Base-by-base conservation (phyloP, 2,113 vertebrate genomes). In the Campylomormyrus numenius region DNA sequence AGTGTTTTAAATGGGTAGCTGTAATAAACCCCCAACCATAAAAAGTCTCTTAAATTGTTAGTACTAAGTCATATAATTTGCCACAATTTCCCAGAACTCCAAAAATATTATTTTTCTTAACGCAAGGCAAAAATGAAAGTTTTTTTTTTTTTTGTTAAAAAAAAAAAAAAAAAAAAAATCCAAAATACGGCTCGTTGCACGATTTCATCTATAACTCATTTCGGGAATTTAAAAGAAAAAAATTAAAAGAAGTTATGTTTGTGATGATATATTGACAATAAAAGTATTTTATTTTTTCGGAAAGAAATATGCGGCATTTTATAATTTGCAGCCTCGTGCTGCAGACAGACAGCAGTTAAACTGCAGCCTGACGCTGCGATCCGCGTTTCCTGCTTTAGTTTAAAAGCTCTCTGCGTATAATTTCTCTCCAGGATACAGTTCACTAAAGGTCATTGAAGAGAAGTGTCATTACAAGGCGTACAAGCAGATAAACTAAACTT, bases 401-500 rank as follows among this genome's bases (percentile, higher is more conserved):
- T 31, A 31, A 70, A 70, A 13, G n/a, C 27, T 70, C 62, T 70
- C 62, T 70, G n/a, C 62, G 7, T 70, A 70, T 31, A 31, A 31
- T 70, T 39, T 80, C 74, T 80, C 35, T 80, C 31, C 74, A 42
- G 74, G 15, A 80, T 39, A 80, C 74, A 80, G 74, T 42, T 80
- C 31, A 80, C 74, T 80, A 85, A 85, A 85, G 39, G 83, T 85
- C 83, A 85, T 85, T 85, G 83, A 85, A 24, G 45, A 46, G 39
- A 46, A 85, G 50, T 35, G 85, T 53, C 85, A 53, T 56, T 53
- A 87, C 85, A 87, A 85, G 45, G 39, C 74, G 19, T 86, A 86
- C 85, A 87, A 87, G 48, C 85, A 87, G 85, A 87, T 87, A 87
- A 53, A 35, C 85, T 52, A 87, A 87, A 87, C 85, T 87, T 87